Percentiles rank a stretch among this genome's conserved stretches.
phyloP scores from a whole-genome alignment of 2,797 vertebrate genomes.

The Sphaeramia orbicularis region DNA sequence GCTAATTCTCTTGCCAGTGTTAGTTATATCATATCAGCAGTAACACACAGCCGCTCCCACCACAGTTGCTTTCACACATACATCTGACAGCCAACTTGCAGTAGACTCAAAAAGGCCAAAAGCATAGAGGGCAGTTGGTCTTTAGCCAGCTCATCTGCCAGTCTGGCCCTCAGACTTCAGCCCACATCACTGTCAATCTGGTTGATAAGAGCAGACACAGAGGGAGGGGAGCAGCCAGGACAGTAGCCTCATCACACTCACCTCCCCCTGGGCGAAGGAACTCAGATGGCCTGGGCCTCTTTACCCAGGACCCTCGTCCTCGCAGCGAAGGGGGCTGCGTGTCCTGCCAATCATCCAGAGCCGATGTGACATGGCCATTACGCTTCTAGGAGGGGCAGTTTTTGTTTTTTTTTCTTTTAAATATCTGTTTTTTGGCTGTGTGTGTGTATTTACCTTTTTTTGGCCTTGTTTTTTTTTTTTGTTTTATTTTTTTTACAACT shows the following conservation, averaged over 20 bases:
- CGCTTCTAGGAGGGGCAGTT: slow-evolving; percentile 64
- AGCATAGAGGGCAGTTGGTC: slow-evolving; percentile 78
- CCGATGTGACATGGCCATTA: slow-evolving; percentile 80
- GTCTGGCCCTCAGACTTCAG: slow-evolving; percentile 74
- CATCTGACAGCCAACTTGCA: slow-evolving; percentile 61
- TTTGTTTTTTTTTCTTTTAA: slow-evolving; percentile 1
- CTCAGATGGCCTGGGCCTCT: slow-evolving; percentile 79
- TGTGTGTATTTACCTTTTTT: background rate
- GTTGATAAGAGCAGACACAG: slow-evolving; percentile 69
- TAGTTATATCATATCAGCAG: slow-evolving; percentile 46
- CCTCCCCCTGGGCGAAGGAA: slow-evolving; percentile 77
- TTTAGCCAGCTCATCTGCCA: slow-evolving; percentile 80
- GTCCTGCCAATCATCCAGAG: slow-evolving; percentile 76
- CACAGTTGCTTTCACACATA: slow-evolving; percentile 25
- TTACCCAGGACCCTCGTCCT: slow-evolving; percentile 65
- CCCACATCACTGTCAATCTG: slow-evolving; percentile 74
- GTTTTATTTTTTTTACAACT: background rate
- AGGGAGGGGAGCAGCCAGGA: slow-evolving; percentile 67
- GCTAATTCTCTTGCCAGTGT: slow-evolving; percentile 21
- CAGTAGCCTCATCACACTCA: slow-evolving; percentile 73
- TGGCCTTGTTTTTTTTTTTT: background rate
- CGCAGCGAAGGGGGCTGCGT: slow-evolving; percentile 58
- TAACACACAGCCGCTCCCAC: slow-evolving; percentile 40
- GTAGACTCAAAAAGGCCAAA: slow-evolving; percentile 74
- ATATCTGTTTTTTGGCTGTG: background rate